Conservation (phyloP, 2,113 vertebrate genomes). For the Helogale parvula region DNA sequence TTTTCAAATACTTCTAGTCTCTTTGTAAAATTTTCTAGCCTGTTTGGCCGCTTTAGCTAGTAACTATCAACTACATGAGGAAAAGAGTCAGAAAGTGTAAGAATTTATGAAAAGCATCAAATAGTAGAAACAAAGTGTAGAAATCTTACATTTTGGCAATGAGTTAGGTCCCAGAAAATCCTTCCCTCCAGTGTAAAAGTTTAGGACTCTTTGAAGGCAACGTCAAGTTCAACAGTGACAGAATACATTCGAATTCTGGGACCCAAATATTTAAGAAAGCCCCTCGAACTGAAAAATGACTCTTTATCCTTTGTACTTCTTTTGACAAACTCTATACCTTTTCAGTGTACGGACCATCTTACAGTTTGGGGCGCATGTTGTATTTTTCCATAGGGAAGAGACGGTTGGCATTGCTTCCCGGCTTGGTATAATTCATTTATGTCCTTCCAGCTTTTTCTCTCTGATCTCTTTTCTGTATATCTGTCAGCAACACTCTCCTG, state of each 20-base stretch:
- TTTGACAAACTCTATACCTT: not conserved
- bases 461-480: slow-evolving; percentile 65
- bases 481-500: slow-evolving; percentile 56
- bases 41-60: not conserved
- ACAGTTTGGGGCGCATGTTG: not conserved
- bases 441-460: slow-evolving; percentile 45
- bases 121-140: not conserved
- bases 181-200: not conserved
- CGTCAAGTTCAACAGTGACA: not conserved
- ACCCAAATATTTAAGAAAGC: not conserved
- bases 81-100: not conserved
- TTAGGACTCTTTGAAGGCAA: slow-evolving; percentile 22
- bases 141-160: not conserved
- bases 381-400: slow-evolving; percentile 49
- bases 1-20: slow-evolving; percentile 9
- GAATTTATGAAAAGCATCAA: not conserved
- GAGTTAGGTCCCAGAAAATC: not conserved
- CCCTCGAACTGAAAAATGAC: not conserved
- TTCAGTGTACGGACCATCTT: not conserved
- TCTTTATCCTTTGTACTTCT: not conserved
- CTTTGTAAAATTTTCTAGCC: not conserved
- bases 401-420: slow-evolving; percentile 1
- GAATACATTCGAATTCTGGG: not conserved
- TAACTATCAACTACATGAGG: not conserved
- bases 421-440: slow-evolving; percentile 64